These are phyloP conservation scores for Apodemus speciosus DNA, from an alignment of 2,113 vertebrate species.

Conservation along the genomic window DNA sequence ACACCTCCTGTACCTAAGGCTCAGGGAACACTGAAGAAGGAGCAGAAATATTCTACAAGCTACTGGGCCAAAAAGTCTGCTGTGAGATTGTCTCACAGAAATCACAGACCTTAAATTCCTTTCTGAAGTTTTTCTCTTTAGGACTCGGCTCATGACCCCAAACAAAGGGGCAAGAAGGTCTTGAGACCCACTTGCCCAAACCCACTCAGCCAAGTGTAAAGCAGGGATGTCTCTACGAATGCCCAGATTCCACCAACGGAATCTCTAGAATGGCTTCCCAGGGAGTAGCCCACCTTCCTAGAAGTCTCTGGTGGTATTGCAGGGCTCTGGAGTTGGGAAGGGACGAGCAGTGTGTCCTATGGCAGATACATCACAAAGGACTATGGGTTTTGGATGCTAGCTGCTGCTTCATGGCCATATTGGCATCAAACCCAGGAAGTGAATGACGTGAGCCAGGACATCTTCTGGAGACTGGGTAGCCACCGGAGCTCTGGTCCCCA, in stretches of 20 bases:
- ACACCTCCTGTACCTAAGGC: not conserved
- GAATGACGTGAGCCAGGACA: too few species aligned
- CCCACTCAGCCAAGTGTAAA: not conserved
- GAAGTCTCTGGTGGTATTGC: too few species aligned
- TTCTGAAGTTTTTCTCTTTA: not conserved
- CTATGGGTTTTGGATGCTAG: not conserved
- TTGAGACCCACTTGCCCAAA: fast-evolving
- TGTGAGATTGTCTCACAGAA: not conserved
- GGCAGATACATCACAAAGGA: not conserved
- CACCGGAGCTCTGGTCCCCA: not conserved
- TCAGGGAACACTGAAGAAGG: not conserved
- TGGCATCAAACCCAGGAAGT: not conserved
- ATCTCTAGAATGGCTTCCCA: not conserved
- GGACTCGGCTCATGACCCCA: not conserved
- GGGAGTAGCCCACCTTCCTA: not conserved
- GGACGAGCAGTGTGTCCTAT: too few species aligned
- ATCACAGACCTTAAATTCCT: not conserved
- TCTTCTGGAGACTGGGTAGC: not conserved
- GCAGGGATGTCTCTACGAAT: not conserved
- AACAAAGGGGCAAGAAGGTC: not conserved
- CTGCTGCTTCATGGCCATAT: not conserved
- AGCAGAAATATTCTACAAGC: not conserved
- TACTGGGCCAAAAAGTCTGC: not conserved
- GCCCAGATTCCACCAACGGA: not conserved
- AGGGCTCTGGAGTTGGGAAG: not conserved